Conservation (phyloP, 2,888 invertebrate genomes). For the Lamellibrachia satsuma region DNA sequence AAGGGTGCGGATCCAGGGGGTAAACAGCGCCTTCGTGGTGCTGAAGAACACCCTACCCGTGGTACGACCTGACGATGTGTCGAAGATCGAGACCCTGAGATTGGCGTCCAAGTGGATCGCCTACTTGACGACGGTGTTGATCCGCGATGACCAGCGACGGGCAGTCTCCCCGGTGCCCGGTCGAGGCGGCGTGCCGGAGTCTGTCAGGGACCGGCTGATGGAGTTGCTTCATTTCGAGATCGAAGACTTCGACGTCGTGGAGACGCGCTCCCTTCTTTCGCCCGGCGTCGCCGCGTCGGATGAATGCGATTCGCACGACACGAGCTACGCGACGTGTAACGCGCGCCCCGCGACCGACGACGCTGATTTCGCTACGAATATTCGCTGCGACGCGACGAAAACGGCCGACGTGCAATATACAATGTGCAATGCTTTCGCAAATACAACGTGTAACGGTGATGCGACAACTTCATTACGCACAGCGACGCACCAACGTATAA, state of each 20-base stretch:
- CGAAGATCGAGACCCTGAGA: slow-evolving; percentile 32
- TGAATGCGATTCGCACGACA: not conserved
- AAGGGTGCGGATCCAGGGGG: slow-evolving; percentile 31
- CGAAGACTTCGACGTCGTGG: slow-evolving; percentile 29
- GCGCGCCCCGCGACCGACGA: not conserved
- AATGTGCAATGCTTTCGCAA: slow-evolving; percentile 10
- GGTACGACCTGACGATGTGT: slow-evolving; percentile 31
- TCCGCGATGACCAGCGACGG: slow-evolving; percentile 32
- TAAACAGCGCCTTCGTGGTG: slow-evolving; percentile 32
- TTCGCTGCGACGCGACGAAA: not conserved
- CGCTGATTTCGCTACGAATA: not conserved
- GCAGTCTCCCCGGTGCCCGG: slow-evolving; percentile 10
- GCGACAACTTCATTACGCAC: not conserved
- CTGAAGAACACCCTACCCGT: slow-evolving; percentile 29
- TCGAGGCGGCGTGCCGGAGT: slow-evolving; percentile 25
- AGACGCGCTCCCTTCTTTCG: not conserved
- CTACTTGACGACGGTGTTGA: slow-evolving; percentile 32
- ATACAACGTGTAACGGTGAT: not conserved
- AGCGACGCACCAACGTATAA: not conserved
- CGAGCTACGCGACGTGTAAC: not conserved
- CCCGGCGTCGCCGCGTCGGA: not conserved
- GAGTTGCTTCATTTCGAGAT: slow-evolving; percentile 29
- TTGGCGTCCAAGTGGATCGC: slow-evolving; percentile 36
- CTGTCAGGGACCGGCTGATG: slow-evolving; percentile 18
- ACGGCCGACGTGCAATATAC: not conserved